A percentile compares a stretch with the other conserved stretches of the same genome.
Evolutionary conservation across 2,888 invertebrate species (phyloP).

Genomic region (Alentia gelatinosa): DNA sequence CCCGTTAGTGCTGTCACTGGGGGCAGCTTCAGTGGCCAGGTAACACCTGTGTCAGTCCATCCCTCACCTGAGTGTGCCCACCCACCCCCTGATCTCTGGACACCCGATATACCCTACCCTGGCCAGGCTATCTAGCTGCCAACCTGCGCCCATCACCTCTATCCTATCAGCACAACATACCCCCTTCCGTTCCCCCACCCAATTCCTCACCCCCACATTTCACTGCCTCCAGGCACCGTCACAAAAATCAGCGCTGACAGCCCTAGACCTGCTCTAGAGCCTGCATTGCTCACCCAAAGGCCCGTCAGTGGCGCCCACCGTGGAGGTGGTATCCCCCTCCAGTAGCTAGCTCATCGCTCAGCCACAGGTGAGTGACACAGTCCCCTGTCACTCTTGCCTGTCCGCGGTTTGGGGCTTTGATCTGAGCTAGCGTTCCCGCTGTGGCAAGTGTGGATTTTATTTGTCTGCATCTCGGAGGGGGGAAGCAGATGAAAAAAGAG

Average conservation of each 20-base stretch:
- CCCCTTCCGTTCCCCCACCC: background rate
- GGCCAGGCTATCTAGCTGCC: background rate
- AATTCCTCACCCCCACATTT: background rate
- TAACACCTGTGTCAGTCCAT: slow-evolving; percentile 5
- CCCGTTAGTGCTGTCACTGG: background rate
- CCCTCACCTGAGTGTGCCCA: background rate
- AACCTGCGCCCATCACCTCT: background rate
- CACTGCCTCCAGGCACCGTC: background rate
- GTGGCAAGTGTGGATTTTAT: background rate
- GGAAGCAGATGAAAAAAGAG: background rate
- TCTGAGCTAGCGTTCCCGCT: background rate
- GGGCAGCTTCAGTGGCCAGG: background rate
- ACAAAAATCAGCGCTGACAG: background rate
- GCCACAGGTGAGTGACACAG: slow-evolving; percentile 35
- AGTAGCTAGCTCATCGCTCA: background rate
- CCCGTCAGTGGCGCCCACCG: background rate
- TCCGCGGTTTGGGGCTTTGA: background rate
- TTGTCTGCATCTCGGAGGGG: background rate
- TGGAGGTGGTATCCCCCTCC: background rate
- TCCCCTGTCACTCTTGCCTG: slow-evolving; percentile 22
- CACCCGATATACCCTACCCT: background rate
- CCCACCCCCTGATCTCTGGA: background rate
- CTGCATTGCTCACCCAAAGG: background rate
- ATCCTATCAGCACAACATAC: background rate
- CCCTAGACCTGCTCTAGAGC: background rate